Conservation (phyloP, 1,140 invertebrate species). For the Sitodiplosis mosellana region DNA sequence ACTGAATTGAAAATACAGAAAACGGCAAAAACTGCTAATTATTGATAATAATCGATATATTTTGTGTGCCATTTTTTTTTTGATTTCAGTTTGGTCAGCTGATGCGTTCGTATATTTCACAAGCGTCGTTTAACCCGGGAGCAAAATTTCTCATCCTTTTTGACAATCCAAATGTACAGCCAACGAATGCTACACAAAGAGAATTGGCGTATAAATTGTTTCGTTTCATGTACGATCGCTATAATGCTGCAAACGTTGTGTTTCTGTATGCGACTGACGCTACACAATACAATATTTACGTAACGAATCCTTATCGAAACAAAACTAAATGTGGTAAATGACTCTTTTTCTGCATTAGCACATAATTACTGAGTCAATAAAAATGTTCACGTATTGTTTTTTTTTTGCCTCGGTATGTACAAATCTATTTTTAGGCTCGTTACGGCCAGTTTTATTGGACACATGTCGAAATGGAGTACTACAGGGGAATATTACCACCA, state of each 20-base stretch:
- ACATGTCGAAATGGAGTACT: background rate
- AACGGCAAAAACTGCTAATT: background rate
- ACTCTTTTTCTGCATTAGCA: slow-evolving; percentile 13
- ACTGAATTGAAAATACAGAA: background rate
- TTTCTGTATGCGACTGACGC: slow-evolving; percentile 13
- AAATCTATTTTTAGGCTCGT: background rate
- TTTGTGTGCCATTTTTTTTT: slow-evolving; percentile 14
- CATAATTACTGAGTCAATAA: too few relatives aligned
- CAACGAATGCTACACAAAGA: slow-evolving; percentile 3
- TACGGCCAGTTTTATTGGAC: background rate
- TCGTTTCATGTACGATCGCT: slow-evolving; percentile 10
- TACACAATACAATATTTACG: slow-evolving; percentile 13
- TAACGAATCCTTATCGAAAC: slow-evolving; percentile 20
- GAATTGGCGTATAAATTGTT: slow-evolving; percentile 12
- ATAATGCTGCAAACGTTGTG: slow-evolving; percentile 18
- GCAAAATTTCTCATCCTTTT: slow-evolving; percentile 18
- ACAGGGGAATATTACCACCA: background rate
- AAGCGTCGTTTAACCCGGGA: slow-evolving; percentile 20
- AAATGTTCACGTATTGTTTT: background rate
- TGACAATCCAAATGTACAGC: slow-evolving; percentile 9
- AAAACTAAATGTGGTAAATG: slow-evolving; percentile 10
- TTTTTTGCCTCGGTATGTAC: background rate
- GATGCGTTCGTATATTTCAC: slow-evolving; percentile 8
- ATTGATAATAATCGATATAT: slow-evolving; percentile 12
- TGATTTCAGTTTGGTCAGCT: slow-evolving; percentile 10